Evolutionary conservation across 2,113 vertebrate species (phyloP), one percentile per base, ranked within the genome.

Genomic region (Verasper variegatus): DNA sequence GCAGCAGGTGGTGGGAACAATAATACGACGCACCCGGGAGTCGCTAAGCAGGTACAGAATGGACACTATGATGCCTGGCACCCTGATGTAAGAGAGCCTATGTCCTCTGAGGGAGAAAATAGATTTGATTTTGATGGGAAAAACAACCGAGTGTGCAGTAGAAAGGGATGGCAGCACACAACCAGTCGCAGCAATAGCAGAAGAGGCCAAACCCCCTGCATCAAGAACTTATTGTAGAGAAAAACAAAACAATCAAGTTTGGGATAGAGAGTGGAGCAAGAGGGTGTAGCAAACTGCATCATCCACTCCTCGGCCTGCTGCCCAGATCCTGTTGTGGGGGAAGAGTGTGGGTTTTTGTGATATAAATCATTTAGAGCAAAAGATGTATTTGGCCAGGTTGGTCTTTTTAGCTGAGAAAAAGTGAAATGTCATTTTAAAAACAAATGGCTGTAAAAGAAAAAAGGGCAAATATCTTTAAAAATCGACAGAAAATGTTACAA

Each of bases 1-100:
- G 94, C 97, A 99, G 82, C 97, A 98, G 90, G 96, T 99, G 94
- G 97, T 99, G 90, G 96, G 96, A 18, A 96, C 96, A 87, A 98
- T 98, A 96, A 97, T 99, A 82, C 95, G 97, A 21, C 97, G 97
- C 31, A 95, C 96, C 52, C 94, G 96, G 81, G 96, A 97, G 90
- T 94, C 94, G 49, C 82, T 96, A 0, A 92, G 96, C 91, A 96
- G 97, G 98, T 98, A 92, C 23, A 45, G 27, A 54, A 35, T 17
- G 27, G 6, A 27, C 47, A 11, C 11, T 42, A 12, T 42, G 40
- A 55, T 2, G 4, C n/a, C n/a, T 49, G 42, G 68, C 27, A 31
- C 6, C 0, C 24, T 59, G 56, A 3, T 54, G 26, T 2, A 23
- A 12, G 17, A n/a, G 7, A 26, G 23, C 3, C 15, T 14, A 15